Evolutionary conservation across 1,140 invertebrate genomes (phyloP).

Genomic region (Drosophila bipectinata): DNA sequence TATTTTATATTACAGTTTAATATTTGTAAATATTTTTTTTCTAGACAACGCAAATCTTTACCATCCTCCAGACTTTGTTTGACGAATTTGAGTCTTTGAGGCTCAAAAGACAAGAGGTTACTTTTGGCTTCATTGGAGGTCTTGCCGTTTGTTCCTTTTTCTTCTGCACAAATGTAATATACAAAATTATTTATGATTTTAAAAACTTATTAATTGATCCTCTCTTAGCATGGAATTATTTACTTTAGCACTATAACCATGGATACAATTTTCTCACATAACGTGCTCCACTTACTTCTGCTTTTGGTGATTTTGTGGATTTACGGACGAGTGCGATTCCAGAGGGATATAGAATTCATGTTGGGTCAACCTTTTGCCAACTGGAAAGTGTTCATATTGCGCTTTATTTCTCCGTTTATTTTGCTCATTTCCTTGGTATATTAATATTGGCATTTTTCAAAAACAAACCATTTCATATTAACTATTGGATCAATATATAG

Average conservation of each 20-base stretch:
- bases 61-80: constrained; percentile 58
- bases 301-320: constrained; percentile 89
- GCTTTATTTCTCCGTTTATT: constrained; percentile 69
- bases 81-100: constrained; percentile 69
- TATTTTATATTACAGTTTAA: background rate
- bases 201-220: background rate
- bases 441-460: background rate
- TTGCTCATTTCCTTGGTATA: constrained; percentile 55
- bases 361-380: constrained; percentile 88
- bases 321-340: constrained; percentile 90
- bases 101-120: constrained; percentile 42
- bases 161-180: constrained; percentile 71
- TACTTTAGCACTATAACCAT: constrained; percentile 51
- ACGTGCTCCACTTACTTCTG: constrained; percentile 89
- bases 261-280: constrained; percentile 88
- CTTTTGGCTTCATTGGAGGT: constrained; percentile 45
- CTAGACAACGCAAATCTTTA: constrained; percentile 62
- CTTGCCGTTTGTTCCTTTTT: constrained; percentile 44
- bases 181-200: too few relatives aligned
- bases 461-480: background rate
- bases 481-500: background rate
- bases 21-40: background rate
- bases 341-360: constrained; percentile 92
- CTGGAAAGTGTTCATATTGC: constrained; percentile 71
- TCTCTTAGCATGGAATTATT: constrained; percentile 47